Evolutionary conservation across 2,888 invertebrate species (phyloP), one percentile per base, ranked within the genome.

Genomic region (Fissipunctia ypsillon): DNA sequence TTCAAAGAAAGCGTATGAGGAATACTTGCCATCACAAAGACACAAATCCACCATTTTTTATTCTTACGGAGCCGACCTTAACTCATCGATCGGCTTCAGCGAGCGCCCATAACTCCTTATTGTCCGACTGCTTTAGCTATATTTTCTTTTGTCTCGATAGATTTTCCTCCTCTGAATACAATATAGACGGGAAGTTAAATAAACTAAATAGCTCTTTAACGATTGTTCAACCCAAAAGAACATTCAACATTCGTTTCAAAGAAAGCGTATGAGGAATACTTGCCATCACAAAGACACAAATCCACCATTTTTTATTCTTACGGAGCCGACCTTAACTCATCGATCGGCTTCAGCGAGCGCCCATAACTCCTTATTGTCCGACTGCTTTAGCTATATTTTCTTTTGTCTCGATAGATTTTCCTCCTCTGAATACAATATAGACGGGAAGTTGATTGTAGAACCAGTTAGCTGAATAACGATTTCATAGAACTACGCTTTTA

Each of bases 301-400:
- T 78, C 83, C 68, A 56, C 71, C 76, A 80, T 84, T 83, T 84
- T 84, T 83, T 79, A 78, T 81, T 74, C 76, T 81, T 79, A 71
- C 64, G 38, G 57, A 77, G 69, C 76, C 79, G 16, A 76, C 76
- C 65, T 72, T 84, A 81, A 81, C 84, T 86, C 81, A 80, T 86
- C 79, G 86, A 80, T 86, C 79, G 86, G 77, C 83, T 81, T 69
- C 76, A 76, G 56, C 68, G 66, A 65, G 74, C 78, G 31, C 69
- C 76, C 84, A 79, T 86, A 83, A 86, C 66, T n/a, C n/a, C n/a
- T 86, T 86, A 86, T 76, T 74, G 81, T 84, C 76, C 73, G 81
- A 43, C 61, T 75, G 60, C 61, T 64, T 60, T 61, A 77, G 68
- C 69, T 78, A 81, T 81, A 72, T 71, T 79, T 79, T 84, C 74